A percentile compares a stretch with the other conserved stretches of the same genome.
These are phyloP conservation scores for Nomada lathburiana DNA, from an alignment of 2,888 invertebrate genomes.

Conservation along the genomic window DNA sequence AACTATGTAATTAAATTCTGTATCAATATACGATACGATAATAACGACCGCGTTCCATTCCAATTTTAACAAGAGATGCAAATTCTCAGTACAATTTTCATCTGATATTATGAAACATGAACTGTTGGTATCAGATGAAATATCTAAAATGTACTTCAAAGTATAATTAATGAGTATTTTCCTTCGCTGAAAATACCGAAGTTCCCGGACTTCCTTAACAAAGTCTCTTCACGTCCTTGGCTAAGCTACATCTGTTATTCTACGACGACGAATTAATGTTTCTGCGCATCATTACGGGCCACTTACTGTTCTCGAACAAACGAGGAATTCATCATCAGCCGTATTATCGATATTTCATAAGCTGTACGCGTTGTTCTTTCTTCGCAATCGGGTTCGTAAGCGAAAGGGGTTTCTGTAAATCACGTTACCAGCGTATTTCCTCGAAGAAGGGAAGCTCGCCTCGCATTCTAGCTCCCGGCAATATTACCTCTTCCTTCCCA, in stretches of 20 bases:
- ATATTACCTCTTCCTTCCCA: slow-evolving; percentile 30
- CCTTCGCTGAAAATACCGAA: no score
- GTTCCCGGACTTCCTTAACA: neutral
- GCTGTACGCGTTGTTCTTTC: neutral
- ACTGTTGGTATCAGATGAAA: no score
- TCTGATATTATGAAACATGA: no score
- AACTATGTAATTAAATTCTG: no score
- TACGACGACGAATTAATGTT: neutral
- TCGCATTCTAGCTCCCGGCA: slow-evolving; percentile 3
- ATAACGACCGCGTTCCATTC: no score
- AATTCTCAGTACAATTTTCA: no score
- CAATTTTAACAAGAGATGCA: no score
- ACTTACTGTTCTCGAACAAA: neutral
- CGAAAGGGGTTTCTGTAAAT: neutral
- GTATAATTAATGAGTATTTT: no score
- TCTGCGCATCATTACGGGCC: neutral
- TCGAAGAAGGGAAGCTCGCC: neutral
- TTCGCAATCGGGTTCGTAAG: neutral
- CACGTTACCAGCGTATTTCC: neutral
- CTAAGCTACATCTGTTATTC: neutral
- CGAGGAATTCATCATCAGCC: neutral
- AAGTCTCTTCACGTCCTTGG: neutral
- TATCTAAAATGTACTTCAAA: no score
- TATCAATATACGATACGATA: no score
- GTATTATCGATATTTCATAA: slow-evolving; percentile 8